phyloP scores from a whole-genome alignment of 2,888 invertebrate genomes.

The Leucania comma region DNA sequence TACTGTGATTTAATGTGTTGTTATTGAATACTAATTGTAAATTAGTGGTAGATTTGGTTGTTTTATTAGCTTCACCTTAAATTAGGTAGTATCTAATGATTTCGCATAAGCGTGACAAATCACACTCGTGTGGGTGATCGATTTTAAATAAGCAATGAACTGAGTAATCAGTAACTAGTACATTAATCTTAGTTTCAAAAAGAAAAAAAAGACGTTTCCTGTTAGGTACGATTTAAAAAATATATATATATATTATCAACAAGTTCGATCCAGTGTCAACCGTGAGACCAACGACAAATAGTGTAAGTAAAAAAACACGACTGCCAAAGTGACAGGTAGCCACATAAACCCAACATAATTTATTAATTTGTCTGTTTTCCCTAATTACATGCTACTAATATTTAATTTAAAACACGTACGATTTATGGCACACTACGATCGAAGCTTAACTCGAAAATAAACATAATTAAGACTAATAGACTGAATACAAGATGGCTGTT shows the following conservation, averaged over 20 bases:
- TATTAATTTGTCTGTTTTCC: slow-evolving; percentile 38
- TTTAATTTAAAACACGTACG: slow-evolving; percentile 41
- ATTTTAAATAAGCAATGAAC: background rate
- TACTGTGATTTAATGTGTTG: slow-evolving; percentile 10
- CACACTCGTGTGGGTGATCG: background rate
- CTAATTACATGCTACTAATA: slow-evolving; percentile 44
- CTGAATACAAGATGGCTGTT: slow-evolving; percentile 50
- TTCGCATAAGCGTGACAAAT: background rate
- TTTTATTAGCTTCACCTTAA: background rate
- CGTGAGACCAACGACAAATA: background rate
- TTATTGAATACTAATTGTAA: slow-evolving; percentile 35
- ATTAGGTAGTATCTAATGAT: background rate
- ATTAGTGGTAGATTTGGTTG: slow-evolving; percentile 9
- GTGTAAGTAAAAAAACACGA: slow-evolving; percentile 13
- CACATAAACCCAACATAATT: slow-evolving; percentile 27
- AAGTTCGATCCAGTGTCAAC: slow-evolving; percentile 8
- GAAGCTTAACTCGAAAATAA: slow-evolving; percentile 50
- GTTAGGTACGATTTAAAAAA: background rate
- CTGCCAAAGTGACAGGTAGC: slow-evolving; percentile 11
- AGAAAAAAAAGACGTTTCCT: background rate
- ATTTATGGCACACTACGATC: slow-evolving; percentile 44
- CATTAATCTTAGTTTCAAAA: background rate
- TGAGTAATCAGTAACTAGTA: too few species aligned
- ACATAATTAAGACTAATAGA: slow-evolving; percentile 60
- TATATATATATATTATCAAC: background rate